A percentile compares a stretch with the other conserved stretches of the same genome.
Conservation (phyloP, 2,113 vertebrate species). For the Solenodon paradoxus region DNA sequence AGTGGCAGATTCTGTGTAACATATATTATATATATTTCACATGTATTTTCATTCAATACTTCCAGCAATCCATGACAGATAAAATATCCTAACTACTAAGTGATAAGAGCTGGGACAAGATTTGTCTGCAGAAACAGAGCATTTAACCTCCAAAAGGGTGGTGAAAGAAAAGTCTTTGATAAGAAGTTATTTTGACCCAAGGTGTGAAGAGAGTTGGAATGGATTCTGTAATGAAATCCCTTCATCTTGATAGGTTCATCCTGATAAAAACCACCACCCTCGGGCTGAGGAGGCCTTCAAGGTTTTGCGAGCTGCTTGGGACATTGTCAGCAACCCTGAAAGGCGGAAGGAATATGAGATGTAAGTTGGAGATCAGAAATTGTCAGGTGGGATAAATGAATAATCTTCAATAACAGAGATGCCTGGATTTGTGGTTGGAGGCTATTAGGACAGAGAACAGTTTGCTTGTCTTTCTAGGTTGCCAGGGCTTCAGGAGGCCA, state of each 20-base stretch:
- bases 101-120: neutral
- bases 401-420: neutral
- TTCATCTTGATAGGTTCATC: constrained; percentile 89
- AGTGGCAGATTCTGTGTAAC: neutral
- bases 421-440: neutral
- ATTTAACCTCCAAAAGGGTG: neutral
- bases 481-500: neutral
- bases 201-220: neutral
- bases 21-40: neutral
- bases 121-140: neutral
- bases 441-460: neutral
- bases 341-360: constrained; percentile 90
- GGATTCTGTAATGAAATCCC: constrained; percentile 41
- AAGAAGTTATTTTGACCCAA: constrained; percentile 8
- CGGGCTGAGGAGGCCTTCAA: constrained; percentile 95
- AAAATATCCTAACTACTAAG: constrained; percentile 37
- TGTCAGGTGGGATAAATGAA: neutral
- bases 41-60: constrained; percentile 27
- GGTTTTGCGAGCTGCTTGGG: constrained; percentile 95
- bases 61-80: neutral
- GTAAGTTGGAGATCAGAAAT: constrained; percentile 83
- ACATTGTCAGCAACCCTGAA: constrained; percentile 95
- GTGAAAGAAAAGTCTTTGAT: constrained; percentile 29
- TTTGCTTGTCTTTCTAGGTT: neutral
- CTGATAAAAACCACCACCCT: constrained; percentile 96